Conservation (phyloP, 2,113 vertebrate species). For the Esox niger region DNA sequence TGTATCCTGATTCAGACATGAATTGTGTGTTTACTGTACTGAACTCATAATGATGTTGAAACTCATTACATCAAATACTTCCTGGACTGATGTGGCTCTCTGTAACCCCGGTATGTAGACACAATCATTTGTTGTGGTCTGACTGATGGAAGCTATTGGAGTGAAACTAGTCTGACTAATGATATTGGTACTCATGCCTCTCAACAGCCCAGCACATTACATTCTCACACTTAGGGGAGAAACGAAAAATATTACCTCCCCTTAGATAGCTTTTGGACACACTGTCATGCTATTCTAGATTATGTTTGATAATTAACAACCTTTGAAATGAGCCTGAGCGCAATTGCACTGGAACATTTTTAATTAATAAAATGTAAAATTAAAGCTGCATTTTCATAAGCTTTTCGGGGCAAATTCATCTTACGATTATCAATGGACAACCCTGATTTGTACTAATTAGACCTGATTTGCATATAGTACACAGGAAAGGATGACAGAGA, state of each 20-base stretch:
- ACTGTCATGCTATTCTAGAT: conserved; percentile 24
- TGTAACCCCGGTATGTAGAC: neutral
- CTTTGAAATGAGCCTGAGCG: conserved; percentile 8
- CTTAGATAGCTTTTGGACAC: neutral
- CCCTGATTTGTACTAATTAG: conserved; percentile 27
- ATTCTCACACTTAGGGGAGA: neutral
- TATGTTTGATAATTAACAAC: conserved; percentile 15
- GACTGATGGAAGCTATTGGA: neutral
- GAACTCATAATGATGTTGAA: neutral
- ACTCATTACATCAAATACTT: neutral
- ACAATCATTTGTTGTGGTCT: neutral
- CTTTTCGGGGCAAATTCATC: conserved; percentile 24
- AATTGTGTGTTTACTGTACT: neutral
- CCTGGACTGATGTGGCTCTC: neutral
- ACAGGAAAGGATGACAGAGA: conserved; percentile 7
- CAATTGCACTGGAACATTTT: conserved; percentile 19
- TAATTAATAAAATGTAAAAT: conserved; percentile 30
- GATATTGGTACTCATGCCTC: neutral
- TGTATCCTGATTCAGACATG: neutral
- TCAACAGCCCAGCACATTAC: neutral
- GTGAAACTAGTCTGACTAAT: neutral
- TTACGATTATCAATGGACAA: conserved; percentile 35
- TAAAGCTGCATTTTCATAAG: conserved; percentile 15
- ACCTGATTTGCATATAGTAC: conserved; percentile 21
- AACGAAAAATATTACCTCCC: neutral